A percentile compares a stretch with the other conserved stretches of the same genome.
Evolutionary conservation across 2,888 invertebrate genomes (phyloP).

Genomic region (Priocnemis perturbator): DNA sequence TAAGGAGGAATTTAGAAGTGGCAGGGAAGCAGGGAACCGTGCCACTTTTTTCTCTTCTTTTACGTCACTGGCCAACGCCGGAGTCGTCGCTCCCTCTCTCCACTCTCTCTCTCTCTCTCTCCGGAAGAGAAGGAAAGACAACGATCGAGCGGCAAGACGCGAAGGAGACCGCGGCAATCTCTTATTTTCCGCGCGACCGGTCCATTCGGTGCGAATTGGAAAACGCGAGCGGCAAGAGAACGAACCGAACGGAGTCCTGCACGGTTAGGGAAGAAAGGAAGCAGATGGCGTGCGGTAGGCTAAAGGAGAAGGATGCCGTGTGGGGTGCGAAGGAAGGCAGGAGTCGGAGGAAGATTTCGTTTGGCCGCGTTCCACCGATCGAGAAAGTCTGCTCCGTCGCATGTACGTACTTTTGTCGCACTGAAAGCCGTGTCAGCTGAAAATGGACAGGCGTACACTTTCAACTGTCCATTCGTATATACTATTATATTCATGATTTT

Average conservation of each 20-base stretch:
- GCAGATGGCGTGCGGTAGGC: neutral
- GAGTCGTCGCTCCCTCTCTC: neutral
- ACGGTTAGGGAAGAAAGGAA: slow-evolving; percentile 12
- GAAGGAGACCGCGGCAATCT: slow-evolving; percentile 56
- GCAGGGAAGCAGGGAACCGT: slow-evolving; percentile 13
- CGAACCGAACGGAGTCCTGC: slow-evolving; percentile 49
- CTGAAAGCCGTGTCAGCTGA: too few relatives aligned
- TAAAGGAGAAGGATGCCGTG: slow-evolving; percentile 15
- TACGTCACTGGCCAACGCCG: neutral
- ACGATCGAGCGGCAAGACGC: slow-evolving; percentile 30
- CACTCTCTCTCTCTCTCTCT: slow-evolving; percentile 1
- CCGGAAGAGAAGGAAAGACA: slow-evolving; percentile 24
- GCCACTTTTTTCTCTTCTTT: slow-evolving; percentile 5
- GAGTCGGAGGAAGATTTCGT: slow-evolving; percentile 32
- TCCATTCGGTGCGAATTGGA: slow-evolving; percentile 60
- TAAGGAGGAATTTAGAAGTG: slow-evolving; percentile 33
- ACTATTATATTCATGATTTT: too few relatives aligned
- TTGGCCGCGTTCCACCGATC: slow-evolving; percentile 36
- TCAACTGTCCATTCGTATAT: too few relatives aligned
- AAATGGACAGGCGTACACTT: too few relatives aligned
- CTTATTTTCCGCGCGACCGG: slow-evolving; percentile 64
- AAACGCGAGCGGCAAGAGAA: slow-evolving; percentile 60
- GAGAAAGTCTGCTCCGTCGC: too few relatives aligned
- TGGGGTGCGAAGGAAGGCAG: neutral
- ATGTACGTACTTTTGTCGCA: too few relatives aligned